Evolutionary conservation across 2,888 invertebrate species (phyloP).

Genomic region (Rhaphigaster nebulosa): DNA sequence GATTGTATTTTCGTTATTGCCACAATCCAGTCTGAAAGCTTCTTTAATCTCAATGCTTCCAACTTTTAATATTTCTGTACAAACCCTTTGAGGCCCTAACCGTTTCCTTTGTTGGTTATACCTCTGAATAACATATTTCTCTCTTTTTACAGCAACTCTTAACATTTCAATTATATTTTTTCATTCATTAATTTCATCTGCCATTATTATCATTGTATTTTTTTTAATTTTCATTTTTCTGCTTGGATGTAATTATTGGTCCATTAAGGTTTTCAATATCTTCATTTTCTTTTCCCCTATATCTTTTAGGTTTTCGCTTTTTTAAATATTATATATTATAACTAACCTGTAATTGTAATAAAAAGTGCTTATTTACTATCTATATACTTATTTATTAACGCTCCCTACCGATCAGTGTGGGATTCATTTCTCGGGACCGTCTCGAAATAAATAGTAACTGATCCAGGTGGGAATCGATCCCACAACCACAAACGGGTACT

Average conservation of each 20-base stretch:
- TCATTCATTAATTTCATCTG: not conserved
- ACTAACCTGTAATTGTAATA: too few relatives aligned
- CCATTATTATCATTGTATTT: not conserved
- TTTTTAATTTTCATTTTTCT: not conserved
- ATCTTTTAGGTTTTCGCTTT: too few relatives aligned
- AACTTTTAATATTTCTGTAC: not conserved
- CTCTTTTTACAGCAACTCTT: not conserved
- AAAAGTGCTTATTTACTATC: too few relatives aligned
- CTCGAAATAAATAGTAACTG: too few relatives aligned
- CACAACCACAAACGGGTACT: too few relatives aligned
- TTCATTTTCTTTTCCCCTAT: not conserved
- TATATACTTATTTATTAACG: too few relatives aligned
- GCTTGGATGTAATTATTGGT: not conserved
- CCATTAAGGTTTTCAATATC: not conserved
- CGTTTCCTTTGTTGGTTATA: not conserved
- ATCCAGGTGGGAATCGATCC: too few relatives aligned
- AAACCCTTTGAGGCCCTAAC: not conserved
- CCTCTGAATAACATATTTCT: not conserved
- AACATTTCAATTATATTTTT: not conserved
- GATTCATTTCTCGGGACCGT: too few relatives aligned
- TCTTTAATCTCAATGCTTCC: not conserved
- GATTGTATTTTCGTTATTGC: not conserved
- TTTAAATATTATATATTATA: too few relatives aligned
- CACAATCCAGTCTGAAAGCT: not conserved
- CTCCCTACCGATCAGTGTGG: too few relatives aligned